Evolutionary conservation across 2,113 vertebrate genomes (phyloP).

Genomic region (Coptodon rendalli): DNA sequence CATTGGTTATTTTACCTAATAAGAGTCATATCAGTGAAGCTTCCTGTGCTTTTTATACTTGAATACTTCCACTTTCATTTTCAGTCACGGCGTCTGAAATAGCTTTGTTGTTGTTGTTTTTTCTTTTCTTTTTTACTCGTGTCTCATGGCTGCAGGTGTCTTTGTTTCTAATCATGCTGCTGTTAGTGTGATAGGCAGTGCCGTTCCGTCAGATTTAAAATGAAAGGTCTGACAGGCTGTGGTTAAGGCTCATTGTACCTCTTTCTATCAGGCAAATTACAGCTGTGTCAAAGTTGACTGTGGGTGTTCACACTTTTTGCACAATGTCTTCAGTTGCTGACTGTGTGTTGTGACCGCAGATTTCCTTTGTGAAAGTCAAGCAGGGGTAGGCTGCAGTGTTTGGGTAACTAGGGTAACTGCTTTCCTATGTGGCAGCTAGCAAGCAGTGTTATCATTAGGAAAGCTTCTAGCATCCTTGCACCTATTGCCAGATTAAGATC

Average conservation of each 20-base stretch:
- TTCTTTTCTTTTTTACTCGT: neutral
- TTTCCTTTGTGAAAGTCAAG: conserved; percentile 45
- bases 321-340: neutral
- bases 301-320: conserved; percentile 15
- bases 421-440: neutral
- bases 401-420: neutral
- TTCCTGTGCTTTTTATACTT: neutral
- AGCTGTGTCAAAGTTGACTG: conserved; percentile 15
- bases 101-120: neutral
- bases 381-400: neutral
- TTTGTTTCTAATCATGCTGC: neutral
- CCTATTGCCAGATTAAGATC: neutral
- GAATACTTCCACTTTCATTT: neutral
- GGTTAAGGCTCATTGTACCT: conserved; percentile 6
- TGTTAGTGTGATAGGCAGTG: neutral
- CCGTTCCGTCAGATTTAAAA: neutral
- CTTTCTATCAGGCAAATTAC: conserved; percentile 4
- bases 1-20: neutral
- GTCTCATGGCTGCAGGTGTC: neutral
- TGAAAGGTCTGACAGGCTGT: conserved; percentile 2
- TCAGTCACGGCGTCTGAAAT: neutral
- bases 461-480: neutral
- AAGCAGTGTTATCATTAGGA: neutral
- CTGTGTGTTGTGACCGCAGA: conserved; percentile 9
- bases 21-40: neutral